Evolutionary conservation across 1,140 invertebrate species (phyloP), one percentile per base, ranked within the genome.

Genomic region (Steinernema feltiae): DNA sequence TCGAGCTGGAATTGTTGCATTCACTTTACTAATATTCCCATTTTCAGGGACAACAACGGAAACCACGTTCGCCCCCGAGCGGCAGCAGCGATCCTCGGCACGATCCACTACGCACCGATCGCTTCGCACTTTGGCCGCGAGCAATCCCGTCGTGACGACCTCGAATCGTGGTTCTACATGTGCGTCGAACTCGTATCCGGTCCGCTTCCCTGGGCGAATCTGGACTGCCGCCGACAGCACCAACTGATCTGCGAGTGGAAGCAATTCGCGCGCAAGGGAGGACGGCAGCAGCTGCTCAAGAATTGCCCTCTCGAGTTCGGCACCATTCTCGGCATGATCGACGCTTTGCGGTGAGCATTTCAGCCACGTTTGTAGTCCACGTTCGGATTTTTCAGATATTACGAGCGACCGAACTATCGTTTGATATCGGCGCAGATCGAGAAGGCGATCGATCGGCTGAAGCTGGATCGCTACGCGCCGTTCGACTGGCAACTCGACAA

Each of bases 81-180:
- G 2, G 73, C 78, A 1, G 81, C 81, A 17, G 82, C 81, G 1
- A 70, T 82, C 21, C 76, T 82, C 27, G 81, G 81, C 1, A 82
- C 81, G 15, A 84, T 82, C 70, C 81, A 82, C 46, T 82, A 82
- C 69, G 79, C 79, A 24, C 71, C 81, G 3, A 32, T 82, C 18
- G 77, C 82, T 30, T 71, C 78, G 27, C 80, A 81, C 46, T 71
- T 35, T 15, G 75, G 82, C 46, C 76, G 80, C n/a, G 81, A 82
- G 21, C 81, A 81, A 63, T 74, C 74, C 48, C 78, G 78, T 17
- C 75, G 73, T 30, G 80, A 81, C 46, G 80, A 81, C 70, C 48
- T 81, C 18, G 80, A 82, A 35, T 74, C 48, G 12, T 81, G 80
- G 80, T 72, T 81, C 41, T 81, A 81, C 74, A 81, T 81, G 80